Conservation (phyloP, 2,888 invertebrate species). For the Metalampra italica region DNA sequence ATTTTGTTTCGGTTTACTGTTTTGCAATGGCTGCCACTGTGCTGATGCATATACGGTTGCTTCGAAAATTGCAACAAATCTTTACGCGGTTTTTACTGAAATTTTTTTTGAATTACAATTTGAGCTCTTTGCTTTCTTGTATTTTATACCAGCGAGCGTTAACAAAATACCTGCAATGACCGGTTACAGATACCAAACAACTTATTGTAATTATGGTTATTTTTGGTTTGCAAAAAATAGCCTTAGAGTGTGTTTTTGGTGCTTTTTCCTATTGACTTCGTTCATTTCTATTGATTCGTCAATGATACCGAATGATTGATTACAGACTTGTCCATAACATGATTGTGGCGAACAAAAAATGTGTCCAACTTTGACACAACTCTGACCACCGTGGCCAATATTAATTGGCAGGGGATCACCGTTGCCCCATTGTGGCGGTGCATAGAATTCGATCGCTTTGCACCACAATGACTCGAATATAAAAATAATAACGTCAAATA, state of each 20-base stretch:
- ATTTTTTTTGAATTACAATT: no score
- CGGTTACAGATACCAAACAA: no score
- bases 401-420: constrained; percentile 75
- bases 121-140: no score
- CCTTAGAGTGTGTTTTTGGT: no score
- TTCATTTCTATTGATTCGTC: constrained; percentile 6
- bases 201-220: no score
- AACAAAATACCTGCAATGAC: no score
- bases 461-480: constrained; percentile 51
- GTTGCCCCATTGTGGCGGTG: constrained; percentile 38
- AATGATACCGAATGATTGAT: constrained; percentile 10
- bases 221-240: no score
- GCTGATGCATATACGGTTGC: neutral
- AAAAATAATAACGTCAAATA: constrained; percentile 65
- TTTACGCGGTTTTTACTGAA: neutral
- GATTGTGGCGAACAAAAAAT: constrained; percentile 45
- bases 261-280: no score
- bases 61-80: neutral
- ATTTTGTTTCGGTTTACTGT: neutral
- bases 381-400: constrained; percentile 71
- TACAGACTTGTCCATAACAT: constrained; percentile 27
- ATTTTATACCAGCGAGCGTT: no score
- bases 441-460: constrained; percentile 58
- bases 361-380: constrained; percentile 58
- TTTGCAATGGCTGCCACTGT: neutral